Percentiles rank a stretch among this genome's conserved stretches.
phyloP scores from a whole-genome alignment of 2,113 vertebrate genomes.

The Crotophaga sulcirostris region DNA sequence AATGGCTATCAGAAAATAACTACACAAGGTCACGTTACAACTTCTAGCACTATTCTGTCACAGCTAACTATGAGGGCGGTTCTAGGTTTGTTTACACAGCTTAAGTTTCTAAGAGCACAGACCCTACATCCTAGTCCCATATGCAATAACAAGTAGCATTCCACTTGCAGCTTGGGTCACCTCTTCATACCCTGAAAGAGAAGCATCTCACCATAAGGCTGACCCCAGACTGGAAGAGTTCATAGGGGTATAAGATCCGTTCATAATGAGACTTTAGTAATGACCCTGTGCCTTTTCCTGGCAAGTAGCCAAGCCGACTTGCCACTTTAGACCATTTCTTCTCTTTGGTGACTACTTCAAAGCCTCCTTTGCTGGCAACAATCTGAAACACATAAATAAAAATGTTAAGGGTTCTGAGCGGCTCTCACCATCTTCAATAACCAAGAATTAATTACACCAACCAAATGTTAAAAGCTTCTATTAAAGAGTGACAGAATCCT shows the following conservation, averaged over 20 bases:
- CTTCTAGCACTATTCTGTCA: not conserved
- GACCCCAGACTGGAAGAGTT: constrained; percentile 96
- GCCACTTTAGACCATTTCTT: constrained; percentile 96
- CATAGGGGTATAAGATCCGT: constrained; percentile 94
- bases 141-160: not conserved
- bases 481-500: not conserved
- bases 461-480: not conserved
- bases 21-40: accelerated
- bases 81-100: not conserved
- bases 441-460: not conserved
- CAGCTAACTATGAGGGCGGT: not conserved
- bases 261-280: constrained; percentile 94
- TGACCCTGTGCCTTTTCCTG: constrained; percentile 89
- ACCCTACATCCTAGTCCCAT: not conserved
- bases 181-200: not conserved
- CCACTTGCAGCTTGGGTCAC: not conserved
- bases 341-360: constrained; percentile 92
- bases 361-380: constrained; percentile 93
- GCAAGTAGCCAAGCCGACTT: constrained; percentile 90
- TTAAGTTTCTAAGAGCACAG: not conserved
- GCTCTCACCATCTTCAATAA: not conserved
- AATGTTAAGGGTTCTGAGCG: not conserved
- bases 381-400: constrained; percentile 77
- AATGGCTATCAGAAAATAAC: not conserved
- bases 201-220: constrained; percentile 86